Percentiles rank a stretch among this genome's conserved stretches.
Evolutionary conservation across 2,797 vertebrate genomes (phyloP).

Genomic region (Macropus fuliginosus): DNA sequence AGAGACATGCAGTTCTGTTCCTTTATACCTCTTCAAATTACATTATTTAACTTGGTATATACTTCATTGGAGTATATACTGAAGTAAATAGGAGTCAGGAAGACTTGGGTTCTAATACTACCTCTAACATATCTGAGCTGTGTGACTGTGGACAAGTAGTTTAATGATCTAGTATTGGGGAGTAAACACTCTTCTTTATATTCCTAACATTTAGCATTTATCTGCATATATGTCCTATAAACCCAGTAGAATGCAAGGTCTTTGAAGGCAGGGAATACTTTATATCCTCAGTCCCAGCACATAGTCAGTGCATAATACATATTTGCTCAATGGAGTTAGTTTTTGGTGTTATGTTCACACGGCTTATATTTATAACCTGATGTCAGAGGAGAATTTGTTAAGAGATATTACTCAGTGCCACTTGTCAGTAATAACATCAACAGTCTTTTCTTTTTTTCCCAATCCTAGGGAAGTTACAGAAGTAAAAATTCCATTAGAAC

Average conservation of each 20-base stretch:
- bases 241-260: background rate
- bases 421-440: conserved; percentile 25
- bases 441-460: conserved; percentile 64
- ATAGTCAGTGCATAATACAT: background rate
- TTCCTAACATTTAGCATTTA: background rate
- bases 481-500: conserved; percentile 95
- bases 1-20: background rate
- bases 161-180: background rate
- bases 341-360: background rate
- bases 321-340: background rate
- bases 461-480: conserved; percentile 92
- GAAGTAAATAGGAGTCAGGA: background rate
- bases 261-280: background rate
- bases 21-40: background rate
- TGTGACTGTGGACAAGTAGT: background rate
- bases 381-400: background rate
- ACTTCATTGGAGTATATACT: background rate
- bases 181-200: background rate
- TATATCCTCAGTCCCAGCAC: background rate
- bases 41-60: background rate
- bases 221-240: background rate
- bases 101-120: background rate
- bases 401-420: background rate
- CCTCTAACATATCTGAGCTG: background rate
- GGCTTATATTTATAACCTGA: background rate